Conservation (phyloP, 2,797 vertebrate species). For the Acrocephalus scirpaceus region DNA sequence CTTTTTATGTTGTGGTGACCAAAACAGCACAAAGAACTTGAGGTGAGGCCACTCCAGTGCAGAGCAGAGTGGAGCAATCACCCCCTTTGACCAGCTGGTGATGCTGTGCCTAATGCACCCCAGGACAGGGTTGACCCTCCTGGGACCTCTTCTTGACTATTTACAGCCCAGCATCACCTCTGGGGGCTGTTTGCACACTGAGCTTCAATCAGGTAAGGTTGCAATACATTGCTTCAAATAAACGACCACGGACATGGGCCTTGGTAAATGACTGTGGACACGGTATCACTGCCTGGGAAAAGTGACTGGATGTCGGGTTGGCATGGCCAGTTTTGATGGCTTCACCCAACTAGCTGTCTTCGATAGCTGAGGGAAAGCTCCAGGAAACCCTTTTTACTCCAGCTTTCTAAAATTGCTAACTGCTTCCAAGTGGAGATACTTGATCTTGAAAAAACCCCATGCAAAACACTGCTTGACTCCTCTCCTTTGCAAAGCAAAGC, state of each 20-base stretch:
- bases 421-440: neutral
- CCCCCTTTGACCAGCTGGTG: neutral
- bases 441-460: neutral
- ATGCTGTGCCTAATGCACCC: neutral
- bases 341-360: neutral
- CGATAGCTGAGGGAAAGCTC: neutral
- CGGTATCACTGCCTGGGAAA: neutral
- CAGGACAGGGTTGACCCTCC: neutral
- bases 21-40: neutral
- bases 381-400: neutral
- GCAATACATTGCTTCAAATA: neutral
- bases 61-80: neutral
- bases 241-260: neutral
- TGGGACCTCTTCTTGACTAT: neutral
- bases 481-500: conserved; percentile 1
- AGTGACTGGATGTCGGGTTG: neutral
- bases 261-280: neutral
- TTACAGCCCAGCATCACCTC: neutral
- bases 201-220: neutral
- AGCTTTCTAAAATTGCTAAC: neutral
- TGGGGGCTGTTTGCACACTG: neutral
- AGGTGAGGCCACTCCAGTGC: neutral
- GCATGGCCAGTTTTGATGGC: neutral
- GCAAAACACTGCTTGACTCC: neutral
- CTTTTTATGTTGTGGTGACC: neutral